Evolutionary conservation across 2,113 vertebrate genomes (phyloP), one percentile per base, ranked within the genome.

Genomic region (Accipiter cooperii): DNA sequence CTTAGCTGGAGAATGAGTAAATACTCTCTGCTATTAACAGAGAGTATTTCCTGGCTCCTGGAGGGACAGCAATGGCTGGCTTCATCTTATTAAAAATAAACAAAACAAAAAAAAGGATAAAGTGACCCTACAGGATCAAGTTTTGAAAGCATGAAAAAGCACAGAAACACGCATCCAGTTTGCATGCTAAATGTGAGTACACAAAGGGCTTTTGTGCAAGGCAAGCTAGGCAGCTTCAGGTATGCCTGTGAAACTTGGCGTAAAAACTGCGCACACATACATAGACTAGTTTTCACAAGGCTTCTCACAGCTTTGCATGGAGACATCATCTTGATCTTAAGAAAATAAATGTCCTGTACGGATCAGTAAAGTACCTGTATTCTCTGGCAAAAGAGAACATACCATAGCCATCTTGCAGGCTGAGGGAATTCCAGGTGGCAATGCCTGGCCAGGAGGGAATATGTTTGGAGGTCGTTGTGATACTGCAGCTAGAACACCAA

Each of bases 181-280:
- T 29, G 49, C 17, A 19, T 7, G 36, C 46, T 44, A 61, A 55
- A 55, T 10, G 8, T 8, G 19, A 89, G 44, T 40, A 19, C 16
- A 9, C 2, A 19, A 44, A 81, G 24, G 20, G n/a, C 7, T 8
- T 33, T 29, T n/a, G 16, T 68, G 42, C 84, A 36, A 87, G 57
- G 47, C 47, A 42, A 40, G 12, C 26, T 5, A 22, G 14, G 34
- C 40, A 79, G 58, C 19, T 51, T 57, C n/a, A 20, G 34, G 28
- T 13, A 14, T 2, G 7, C 11, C 31, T 20, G 3, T 0, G 9
- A 57, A 54, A 64, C 24, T 38, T 5, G 0, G 34, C 0, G 1
- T 54, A n/a, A 61, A 82, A 52, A 49, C 70, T 1, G 15, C 51
- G 36, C 46, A 4, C 8, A 2, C 0, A 0, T 10, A 33, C 42